Percentiles rank a stretch among this genome's conserved stretches.
These are phyloP conservation scores for Apistogramma diplotaenia DNA, from an alignment of 2,113 vertebrate genomes.

Conservation along the genomic window DNA sequence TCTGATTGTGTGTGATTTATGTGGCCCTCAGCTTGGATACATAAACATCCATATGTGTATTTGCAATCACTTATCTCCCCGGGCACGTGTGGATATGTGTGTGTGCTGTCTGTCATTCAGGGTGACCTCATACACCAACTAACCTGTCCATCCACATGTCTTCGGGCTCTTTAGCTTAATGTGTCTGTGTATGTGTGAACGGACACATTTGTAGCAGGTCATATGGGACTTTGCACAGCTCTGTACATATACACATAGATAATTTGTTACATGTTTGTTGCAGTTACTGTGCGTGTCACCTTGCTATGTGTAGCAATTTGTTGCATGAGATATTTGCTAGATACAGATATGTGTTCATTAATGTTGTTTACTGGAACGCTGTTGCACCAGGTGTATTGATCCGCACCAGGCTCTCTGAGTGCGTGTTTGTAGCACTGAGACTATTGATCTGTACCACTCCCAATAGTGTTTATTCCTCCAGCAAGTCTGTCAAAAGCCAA, in stretches of 20 bases:
- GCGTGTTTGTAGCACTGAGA: slow-evolving; percentile 45
- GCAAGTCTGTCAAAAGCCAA: slow-evolving; percentile 69
- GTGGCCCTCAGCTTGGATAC: not conserved
- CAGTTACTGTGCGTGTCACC: not conserved
- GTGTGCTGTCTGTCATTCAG: not conserved
- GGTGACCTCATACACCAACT: slow-evolving; percentile 15
- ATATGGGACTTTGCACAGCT: not conserved
- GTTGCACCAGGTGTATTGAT: slow-evolving; percentile 66
- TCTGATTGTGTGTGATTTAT: slow-evolving; percentile 42
- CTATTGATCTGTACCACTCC: slow-evolving; percentile 65
- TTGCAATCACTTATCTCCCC: not conserved
- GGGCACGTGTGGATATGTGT: not conserved
- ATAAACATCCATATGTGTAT: slow-evolving; percentile 12
- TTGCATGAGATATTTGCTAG: slow-evolving; percentile 56
- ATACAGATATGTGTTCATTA: slow-evolving; percentile 73
- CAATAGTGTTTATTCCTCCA: slow-evolving; percentile 67
- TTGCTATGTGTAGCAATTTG: slow-evolving; percentile 38
- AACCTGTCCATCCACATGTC: not conserved
- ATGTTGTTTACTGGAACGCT: slow-evolving; percentile 65
- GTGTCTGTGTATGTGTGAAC: not conserved
- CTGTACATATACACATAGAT: too few relatives aligned
- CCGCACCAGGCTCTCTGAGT: slow-evolving; percentile 18
- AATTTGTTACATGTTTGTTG: slow-evolving; percentile 3
- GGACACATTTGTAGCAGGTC: not conserved
- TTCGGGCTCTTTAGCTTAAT: not conserved